These are phyloP conservation scores for Pristionchus japonicus DNA, from an alignment of 2,888 invertebrate species.

Conservation along the genomic window DNA sequence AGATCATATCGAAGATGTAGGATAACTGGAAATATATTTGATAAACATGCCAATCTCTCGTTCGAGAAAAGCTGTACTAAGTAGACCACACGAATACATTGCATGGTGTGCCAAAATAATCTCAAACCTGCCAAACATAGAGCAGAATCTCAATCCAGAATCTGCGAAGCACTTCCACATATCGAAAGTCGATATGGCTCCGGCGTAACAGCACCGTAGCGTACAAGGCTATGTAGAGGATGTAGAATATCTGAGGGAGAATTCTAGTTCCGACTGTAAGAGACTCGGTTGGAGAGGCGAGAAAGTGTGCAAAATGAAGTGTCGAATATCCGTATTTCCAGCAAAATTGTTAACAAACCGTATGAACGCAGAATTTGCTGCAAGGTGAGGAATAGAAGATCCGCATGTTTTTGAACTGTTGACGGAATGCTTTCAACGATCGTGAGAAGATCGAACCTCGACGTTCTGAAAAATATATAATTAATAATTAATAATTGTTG, in stretches of 20 bases:
- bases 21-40: neutral
- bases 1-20: neutral
- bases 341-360: neutral
- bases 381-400: constrained; percentile 5
- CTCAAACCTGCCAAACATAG: constrained; percentile 55
- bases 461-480: too few relatives aligned
- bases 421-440: too few relatives aligned
- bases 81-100: too few relatives aligned
- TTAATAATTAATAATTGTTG: too few relatives aligned
- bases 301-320: too few relatives aligned
- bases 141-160: constrained; percentile 47
- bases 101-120: constrained; percentile 48
- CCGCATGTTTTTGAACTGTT: too few relatives aligned
- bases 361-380: neutral
- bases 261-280: too few relatives aligned
- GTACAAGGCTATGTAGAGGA: neutral
- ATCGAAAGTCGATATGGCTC: neutral
- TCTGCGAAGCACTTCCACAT: constrained; percentile 44
- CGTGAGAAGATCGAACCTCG: too few relatives aligned
- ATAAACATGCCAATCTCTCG: too few relatives aligned
- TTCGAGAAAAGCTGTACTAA: too few relatives aligned
- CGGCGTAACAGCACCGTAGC: neutral
- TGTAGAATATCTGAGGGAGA: neutral
- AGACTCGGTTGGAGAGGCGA: too few relatives aligned
- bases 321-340: neutral